Conservation (phyloP, 2,113 vertebrate genomes). For the Porphyrio hochstetteri region DNA sequence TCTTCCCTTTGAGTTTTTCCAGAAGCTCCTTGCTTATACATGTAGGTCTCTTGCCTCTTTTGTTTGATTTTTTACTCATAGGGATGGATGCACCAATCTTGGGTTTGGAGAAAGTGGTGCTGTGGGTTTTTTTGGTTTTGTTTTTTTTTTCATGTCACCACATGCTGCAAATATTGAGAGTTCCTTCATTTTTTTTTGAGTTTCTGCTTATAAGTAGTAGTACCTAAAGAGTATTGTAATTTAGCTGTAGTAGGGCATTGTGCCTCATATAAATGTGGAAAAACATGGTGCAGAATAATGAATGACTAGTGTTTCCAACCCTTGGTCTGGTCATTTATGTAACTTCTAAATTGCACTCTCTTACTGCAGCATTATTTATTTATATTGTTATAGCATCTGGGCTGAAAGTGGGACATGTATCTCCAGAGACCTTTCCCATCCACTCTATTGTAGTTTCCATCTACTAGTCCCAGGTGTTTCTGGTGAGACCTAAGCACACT, state of each 20-base stretch:
- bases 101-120: no score
- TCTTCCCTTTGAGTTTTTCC: no score
- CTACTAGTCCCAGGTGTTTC: not conserved
- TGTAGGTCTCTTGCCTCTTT: no score
- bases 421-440: not conserved
- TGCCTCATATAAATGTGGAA: not conserved
- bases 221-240: not conserved
- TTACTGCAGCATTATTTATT: not conserved
- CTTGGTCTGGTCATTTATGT: not conserved
- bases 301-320: not conserved
- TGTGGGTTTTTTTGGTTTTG: no score
- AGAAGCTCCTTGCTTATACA: no score
- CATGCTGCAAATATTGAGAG: not conserved
- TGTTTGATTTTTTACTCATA: no score
- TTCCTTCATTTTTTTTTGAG: not conserved
- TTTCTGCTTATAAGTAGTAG: not conserved
- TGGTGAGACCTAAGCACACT: not conserved
- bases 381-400: not conserved
- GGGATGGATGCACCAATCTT: no score
- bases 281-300: not conserved
- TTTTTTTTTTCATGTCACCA: not conserved
- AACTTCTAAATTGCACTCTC: not conserved
- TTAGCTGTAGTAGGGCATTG: not conserved
- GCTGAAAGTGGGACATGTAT: not conserved
- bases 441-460: accelerated